Conservation (phyloP, 2,113 vertebrate species). For the Phylloscopus trochilus region DNA sequence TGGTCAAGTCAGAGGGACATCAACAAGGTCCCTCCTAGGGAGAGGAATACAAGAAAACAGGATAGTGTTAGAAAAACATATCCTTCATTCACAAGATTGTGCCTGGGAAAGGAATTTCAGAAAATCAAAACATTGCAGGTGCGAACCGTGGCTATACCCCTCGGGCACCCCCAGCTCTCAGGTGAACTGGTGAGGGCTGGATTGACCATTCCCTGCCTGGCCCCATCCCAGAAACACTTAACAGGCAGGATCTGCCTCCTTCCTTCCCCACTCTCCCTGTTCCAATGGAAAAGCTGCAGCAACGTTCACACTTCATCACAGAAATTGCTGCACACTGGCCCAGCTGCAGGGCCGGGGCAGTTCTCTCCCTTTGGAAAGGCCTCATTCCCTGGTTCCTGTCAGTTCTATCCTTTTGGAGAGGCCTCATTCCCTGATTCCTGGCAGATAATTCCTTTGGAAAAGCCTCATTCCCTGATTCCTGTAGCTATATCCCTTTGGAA, state of each 20-base stretch:
- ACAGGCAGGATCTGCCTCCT: background rate
- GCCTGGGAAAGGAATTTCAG: too few species aligned
- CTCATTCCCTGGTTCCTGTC: background rate
- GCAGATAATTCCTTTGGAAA: too few species aligned
- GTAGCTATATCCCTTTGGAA: fast-evolving
- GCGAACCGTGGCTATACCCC: too few species aligned
- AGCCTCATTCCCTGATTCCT: fast-evolving
- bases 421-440: background rate
- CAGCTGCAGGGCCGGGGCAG: background rate
- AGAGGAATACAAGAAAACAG: too few species aligned
- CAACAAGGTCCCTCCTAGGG: too few species aligned
- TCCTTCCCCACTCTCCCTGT: background rate
- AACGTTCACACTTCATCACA: background rate
- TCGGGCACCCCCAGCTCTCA: background rate
- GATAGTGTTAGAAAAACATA: too few species aligned
- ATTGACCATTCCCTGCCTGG: background rate
- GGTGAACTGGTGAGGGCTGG: fast-evolving
- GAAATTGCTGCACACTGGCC: background rate
- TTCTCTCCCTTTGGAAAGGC: background rate
- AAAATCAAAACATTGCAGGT: too few species aligned
- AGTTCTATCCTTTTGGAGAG: background rate
- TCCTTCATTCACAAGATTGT: too few species aligned
- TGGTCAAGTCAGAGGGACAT: too few species aligned
- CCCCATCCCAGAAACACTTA: background rate
- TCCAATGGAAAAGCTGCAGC: conserved; percentile 12